phyloP scores from a whole-genome alignment of 2,797 vertebrate species.

The Rhincodon typus region DNA sequence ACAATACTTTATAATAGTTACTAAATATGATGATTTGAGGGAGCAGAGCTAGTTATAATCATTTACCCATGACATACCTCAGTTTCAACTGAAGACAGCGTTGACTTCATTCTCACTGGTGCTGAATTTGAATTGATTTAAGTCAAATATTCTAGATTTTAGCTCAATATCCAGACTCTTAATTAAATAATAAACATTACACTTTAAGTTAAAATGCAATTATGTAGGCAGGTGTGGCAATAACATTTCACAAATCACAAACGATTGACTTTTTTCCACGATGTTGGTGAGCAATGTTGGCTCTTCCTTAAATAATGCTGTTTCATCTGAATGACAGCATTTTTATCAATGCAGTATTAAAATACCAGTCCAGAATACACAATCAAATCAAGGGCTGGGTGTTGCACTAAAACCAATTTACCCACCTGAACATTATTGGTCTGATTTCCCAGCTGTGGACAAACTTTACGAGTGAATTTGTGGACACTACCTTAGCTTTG shows the following conservation, averaged over 20 bases:
- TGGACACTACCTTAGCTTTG: neutral
- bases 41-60: constrained; percentile 7
- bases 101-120: neutral
- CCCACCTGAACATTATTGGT: neutral
- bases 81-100: neutral
- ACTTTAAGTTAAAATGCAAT: neutral
- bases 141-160: neutral
- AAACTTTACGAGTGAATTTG: neutral
- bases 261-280: too few species aligned
- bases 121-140: neutral
- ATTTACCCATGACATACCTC: neutral
- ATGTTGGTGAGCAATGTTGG: neutral
- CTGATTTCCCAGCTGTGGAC: neutral
- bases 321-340: neutral
- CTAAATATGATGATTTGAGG: neutral
- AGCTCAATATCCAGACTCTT: neutral
- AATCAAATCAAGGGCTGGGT: neutral
- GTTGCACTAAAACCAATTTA: neutral
- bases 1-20: neutral
- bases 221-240: neutral
- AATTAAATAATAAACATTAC: neutral
- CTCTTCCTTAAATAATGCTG: neutral
- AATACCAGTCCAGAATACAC: neutral
- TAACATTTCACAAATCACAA: neutral
- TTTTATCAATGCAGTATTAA: neutral